Evolutionary conservation across 2,113 vertebrate species (phyloP).

Genomic region (Pygoscelis antarcticus): DNA sequence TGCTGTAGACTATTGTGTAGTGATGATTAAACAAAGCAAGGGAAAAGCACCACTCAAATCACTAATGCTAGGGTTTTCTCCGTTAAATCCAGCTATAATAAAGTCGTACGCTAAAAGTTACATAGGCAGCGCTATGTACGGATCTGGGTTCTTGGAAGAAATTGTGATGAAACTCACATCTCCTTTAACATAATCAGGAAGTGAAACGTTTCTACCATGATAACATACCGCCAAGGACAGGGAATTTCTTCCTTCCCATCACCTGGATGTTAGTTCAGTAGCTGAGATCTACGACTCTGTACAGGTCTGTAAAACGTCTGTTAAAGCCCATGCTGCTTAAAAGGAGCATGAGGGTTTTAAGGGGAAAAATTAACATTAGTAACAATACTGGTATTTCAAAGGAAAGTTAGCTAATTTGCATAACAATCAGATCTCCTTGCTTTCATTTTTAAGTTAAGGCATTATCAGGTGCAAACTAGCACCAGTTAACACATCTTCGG

Average conservation of each 20-base stretch:
- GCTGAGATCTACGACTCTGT: slow-evolving; percentile 56
- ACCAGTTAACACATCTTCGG: slow-evolving; percentile 52
- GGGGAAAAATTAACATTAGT: slow-evolving; percentile 57
- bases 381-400: slow-evolving; percentile 49
- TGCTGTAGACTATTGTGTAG: slow-evolving; percentile 81
- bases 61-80: slow-evolving; percentile 52
- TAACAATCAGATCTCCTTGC: slow-evolving; percentile 67
- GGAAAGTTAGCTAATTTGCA: slow-evolving; percentile 60
- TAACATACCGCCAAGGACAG: slow-evolving; percentile 28
- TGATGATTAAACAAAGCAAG: slow-evolving; percentile 81
- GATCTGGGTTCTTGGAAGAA: slow-evolving; percentile 8
- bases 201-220: slow-evolving; percentile 26
- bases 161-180: slow-evolving; percentile 31
- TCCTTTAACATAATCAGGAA: background rate
- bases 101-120: slow-evolving; percentile 30
- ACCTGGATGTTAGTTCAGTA: background rate
- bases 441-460: slow-evolving; percentile 66
- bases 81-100: slow-evolving; percentile 53
- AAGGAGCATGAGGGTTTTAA: background rate
- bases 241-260: background rate
- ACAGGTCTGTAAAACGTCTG: slow-evolving; percentile 40
- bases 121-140: slow-evolving; percentile 27
- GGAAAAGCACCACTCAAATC: slow-evolving; percentile 81
- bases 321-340: background rate
- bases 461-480: slow-evolving; percentile 66